phyloP scores from a whole-genome alignment of 2,113 vertebrate genomes.

The Pteropus alecto region DNA sequence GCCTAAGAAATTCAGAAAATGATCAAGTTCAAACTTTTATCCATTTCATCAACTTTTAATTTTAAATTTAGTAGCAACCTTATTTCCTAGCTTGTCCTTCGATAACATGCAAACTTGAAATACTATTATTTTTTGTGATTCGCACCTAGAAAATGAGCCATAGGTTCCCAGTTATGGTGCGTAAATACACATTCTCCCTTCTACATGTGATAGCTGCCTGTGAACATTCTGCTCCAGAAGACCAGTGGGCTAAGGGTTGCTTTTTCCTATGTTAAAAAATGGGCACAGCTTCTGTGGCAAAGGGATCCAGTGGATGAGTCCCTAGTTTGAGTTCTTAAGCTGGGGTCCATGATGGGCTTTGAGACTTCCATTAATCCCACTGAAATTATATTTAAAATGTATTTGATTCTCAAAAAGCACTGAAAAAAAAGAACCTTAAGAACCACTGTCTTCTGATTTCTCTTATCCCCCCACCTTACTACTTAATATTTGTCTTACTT shows the following conservation, averaged over 20 bases:
- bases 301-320: not conserved
- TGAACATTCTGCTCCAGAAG: not conserved
- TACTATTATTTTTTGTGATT: not conserved
- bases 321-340: not conserved
- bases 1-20: not conserved
- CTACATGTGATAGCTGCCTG: accelerated
- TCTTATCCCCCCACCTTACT: not conserved
- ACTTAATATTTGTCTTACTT: not conserved
- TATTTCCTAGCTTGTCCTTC: not conserved
- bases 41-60: not conserved
- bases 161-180: not conserved
- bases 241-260: not conserved
- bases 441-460: not conserved
- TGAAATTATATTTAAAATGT: not conserved
- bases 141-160: not conserved
- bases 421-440: not conserved
- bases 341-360: not conserved
- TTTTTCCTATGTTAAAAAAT: not conserved
- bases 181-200: not conserved
- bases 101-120: not conserved
- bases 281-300: not conserved
- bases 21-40: not conserved
- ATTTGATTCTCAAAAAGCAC: not conserved
- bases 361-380: not conserved
- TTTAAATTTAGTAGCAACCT: not conserved